Percentiles rank a stretch among this genome's conserved stretches.
Evolutionary conservation across 2,797 vertebrate species (phyloP).

Genomic region (Hydrolagus colliei): DNA sequence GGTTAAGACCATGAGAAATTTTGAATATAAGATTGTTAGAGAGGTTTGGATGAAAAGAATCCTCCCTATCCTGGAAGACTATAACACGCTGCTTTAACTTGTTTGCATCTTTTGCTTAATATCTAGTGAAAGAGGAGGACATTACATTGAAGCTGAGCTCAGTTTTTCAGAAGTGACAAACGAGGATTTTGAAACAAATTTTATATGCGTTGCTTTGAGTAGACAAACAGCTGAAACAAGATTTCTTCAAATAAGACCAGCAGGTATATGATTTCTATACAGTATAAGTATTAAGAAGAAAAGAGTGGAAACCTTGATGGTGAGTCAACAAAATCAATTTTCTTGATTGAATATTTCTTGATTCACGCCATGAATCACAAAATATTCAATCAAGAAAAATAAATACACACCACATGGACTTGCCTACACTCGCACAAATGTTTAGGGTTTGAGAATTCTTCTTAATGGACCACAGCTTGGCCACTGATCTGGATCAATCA

Average conservation of each 20-base stretch:
- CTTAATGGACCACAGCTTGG: no score
- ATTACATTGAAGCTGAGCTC: slow-evolving; percentile 64
- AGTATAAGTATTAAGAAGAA: neutral
- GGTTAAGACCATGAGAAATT: no score
- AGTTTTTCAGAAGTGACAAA: slow-evolving; percentile 58
- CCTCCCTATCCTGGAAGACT: neutral
- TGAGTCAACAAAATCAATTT: no score
- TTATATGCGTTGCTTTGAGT: slow-evolving; percentile 63
- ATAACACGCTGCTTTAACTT: no score
- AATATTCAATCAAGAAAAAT: no score
- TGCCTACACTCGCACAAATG: no score
- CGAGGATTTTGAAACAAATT: slow-evolving; percentile 61
- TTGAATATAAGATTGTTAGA: no score
- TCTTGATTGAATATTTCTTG: no score
- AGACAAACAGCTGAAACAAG: neutral
- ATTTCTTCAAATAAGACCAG: slow-evolving; percentile 14
- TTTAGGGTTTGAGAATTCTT: no score
- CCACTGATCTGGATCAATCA: neutral
- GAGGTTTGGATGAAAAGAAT: neutral
- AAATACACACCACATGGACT: no score
- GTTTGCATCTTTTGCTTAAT: neutral
- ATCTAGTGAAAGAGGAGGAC: slow-evolving; percentile 8
- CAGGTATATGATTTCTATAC: neutral
- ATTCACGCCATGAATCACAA: no score
- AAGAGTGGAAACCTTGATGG: no score